Conservation (phyloP, 2,113 vertebrate species). For the Cygnus atratus region DNA sequence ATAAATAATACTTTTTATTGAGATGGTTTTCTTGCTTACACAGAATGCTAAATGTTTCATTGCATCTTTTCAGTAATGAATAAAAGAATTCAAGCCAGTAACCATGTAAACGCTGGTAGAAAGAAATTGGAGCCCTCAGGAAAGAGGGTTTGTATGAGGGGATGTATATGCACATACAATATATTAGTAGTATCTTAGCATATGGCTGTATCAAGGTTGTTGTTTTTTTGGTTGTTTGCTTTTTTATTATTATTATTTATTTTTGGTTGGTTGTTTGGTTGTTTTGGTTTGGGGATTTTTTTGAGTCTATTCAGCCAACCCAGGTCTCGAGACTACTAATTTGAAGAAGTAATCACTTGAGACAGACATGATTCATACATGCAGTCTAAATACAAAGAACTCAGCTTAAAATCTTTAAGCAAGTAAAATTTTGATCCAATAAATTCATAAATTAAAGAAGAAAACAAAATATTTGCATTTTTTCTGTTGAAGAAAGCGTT, state of each 20-base stretch:
- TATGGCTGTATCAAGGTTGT: not conserved
- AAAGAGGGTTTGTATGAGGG: not conserved
- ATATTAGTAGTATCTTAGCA: not conserved
- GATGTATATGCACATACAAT: too few relatives aligned
- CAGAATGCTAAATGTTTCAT: not conserved
- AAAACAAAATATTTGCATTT: accelerated
- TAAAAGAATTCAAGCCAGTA: not conserved
- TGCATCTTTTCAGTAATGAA: not conserved
- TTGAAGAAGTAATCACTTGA: not conserved
- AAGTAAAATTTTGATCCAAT: not conserved
- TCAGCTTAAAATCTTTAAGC: not conserved
- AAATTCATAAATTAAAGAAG: not conserved
- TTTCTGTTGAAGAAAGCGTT: not conserved
- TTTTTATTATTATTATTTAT: not conserved
- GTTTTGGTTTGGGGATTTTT: not conserved
- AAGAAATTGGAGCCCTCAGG: not conserved
- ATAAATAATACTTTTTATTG: not conserved
- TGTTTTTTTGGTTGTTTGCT: not conserved
- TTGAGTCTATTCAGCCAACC: not conserved
- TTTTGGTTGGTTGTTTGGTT: not conserved
- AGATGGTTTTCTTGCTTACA: not conserved
- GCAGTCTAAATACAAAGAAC: not conserved
- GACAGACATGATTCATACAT: not conserved
- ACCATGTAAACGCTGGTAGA: not conserved
- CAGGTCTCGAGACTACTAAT: not conserved